phyloP scores from a whole-genome alignment of 2,113 vertebrate genomes.

The Indri indri region DNA sequence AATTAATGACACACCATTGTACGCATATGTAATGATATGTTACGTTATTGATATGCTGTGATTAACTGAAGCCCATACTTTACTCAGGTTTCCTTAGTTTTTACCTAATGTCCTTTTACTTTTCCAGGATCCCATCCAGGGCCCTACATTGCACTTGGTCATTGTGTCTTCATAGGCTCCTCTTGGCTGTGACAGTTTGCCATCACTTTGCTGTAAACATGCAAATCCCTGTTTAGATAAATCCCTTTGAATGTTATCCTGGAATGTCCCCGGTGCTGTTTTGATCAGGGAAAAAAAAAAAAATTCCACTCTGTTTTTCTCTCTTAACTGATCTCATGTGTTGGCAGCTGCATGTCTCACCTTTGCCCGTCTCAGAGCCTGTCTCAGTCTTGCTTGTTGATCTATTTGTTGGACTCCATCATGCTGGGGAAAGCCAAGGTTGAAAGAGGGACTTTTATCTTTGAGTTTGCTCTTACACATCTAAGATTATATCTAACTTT shows the following conservation, averaged over 20 bases:
- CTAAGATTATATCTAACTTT: neutral
- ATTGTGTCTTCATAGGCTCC: neutral
- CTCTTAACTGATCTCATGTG: neutral
- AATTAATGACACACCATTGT: neutral
- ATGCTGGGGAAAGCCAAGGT: neutral
- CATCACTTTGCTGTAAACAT: neutral
- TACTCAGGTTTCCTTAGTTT: neutral
- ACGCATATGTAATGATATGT: too few relatives aligned
- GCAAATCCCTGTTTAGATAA: neutral
- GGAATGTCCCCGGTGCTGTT: neutral
- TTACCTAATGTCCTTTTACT: neutral
- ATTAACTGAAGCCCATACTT: neutral
- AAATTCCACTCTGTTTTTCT: neutral
- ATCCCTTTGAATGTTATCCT: neutral
- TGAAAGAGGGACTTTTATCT: neutral
- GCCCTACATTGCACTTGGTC: neutral
- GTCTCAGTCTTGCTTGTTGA: neutral
- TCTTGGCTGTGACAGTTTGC: neutral
- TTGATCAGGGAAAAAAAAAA: neutral
- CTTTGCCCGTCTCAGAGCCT: neutral
- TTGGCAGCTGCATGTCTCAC: neutral
- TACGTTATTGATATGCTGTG: neutral
- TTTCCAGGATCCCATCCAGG: neutral
- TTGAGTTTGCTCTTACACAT: neutral
- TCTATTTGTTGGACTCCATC: neutral